Evolutionary conservation across 2,888 invertebrate species (phyloP).

Genomic region (Acleris holmiana): DNA sequence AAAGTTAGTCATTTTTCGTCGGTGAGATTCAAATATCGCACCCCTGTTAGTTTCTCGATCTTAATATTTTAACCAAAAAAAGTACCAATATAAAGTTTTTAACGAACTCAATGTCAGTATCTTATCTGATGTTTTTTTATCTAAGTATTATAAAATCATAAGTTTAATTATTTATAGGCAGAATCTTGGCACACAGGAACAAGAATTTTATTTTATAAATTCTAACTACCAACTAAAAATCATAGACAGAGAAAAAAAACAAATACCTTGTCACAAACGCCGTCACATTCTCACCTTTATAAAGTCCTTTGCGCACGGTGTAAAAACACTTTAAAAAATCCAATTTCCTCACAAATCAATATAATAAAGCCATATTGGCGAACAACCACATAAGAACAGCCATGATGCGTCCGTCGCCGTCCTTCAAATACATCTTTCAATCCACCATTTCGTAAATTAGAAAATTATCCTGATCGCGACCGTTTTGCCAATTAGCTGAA

Average conservation of each 20-base stretch:
- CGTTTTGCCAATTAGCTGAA: constrained; percentile 31
- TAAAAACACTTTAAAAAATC: constrained; percentile 47
- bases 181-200: no score
- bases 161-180: no score
- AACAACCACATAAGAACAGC: constrained; percentile 58
- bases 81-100: no score
- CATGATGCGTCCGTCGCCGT: constrained; percentile 58
- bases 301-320: constrained; percentile 33
- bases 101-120: no score
- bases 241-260: background rate
- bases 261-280: background rate
- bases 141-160: no score
- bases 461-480: constrained; percentile 41
- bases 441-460: constrained; percentile 61
- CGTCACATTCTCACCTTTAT: constrained; percentile 32
- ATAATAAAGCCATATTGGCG: constrained; percentile 76
- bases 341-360: constrained; percentile 48
- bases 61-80: no score
- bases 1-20: no score
- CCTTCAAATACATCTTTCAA: constrained; percentile 60
- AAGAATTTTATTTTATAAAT: background rate
- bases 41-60: no score
- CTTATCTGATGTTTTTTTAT: no score
- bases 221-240: background rate
- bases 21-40: no score